These are phyloP conservation scores for Drosophila setosimentum DNA, from an alignment of 2,888 invertebrate species.

Conservation along the genomic window DNA sequence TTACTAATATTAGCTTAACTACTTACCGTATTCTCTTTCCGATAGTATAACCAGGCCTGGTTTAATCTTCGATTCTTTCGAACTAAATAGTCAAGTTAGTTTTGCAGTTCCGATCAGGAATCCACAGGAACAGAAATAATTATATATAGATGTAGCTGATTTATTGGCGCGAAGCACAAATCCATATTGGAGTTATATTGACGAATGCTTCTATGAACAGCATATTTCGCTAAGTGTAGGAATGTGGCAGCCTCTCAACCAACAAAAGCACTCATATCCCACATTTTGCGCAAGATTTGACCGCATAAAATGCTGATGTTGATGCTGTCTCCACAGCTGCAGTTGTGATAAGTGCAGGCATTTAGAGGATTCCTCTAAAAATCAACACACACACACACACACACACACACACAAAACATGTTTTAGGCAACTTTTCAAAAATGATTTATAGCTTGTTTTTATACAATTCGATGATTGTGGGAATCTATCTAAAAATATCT, in stretches of 20 bases:
- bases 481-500: not conserved
- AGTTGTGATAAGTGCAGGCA: conserved; percentile 34
- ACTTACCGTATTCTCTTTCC: not conserved
- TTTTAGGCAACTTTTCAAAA: conserved; percentile 9
- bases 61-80: not conserved
- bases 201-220: not conserved
- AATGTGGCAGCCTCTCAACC: not conserved
- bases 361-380: conserved; percentile 29
- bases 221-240: not conserved
- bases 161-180: no score
- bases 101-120: not conserved
- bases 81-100: not conserved
- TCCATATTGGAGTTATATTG: not conserved
- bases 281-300: conserved; percentile 61
- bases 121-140: no score
- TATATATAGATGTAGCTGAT: no score
- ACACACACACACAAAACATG: conserved; percentile 7
- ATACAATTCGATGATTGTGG: not conserved
- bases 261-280: not conserved
- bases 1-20: not conserved
- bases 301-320: conserved; percentile 2
- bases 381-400: not conserved
- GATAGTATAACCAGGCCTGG: not conserved
- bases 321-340: conserved; percentile 5
- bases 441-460: not conserved